phyloP scores from a whole-genome alignment of 2,888 invertebrate species.

The Opisthograptis luteolata region DNA sequence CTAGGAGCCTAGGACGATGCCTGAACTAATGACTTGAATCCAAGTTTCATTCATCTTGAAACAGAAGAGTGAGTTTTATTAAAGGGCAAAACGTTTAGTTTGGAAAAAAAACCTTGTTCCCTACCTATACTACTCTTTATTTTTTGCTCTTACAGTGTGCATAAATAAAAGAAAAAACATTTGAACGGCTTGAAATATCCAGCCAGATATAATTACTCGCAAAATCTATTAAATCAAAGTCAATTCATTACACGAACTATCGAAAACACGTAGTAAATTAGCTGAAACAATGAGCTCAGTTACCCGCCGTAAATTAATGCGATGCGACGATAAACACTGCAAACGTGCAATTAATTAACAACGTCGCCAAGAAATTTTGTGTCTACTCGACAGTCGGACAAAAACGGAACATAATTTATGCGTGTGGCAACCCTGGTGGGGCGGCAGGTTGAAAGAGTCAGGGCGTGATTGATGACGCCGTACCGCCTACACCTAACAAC shows the following conservation, averaged over 20 bases:
- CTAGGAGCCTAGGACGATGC: too few relatives aligned
- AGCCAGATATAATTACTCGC: neutral
- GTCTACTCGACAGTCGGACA: conserved; percentile 68
- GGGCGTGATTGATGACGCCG: conserved; percentile 79
- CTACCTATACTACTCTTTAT: too few relatives aligned
- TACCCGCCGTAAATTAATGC: conserved; percentile 27
- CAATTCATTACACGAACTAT: conserved; percentile 34
- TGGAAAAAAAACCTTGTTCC: too few relatives aligned
- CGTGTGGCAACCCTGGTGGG: conserved; percentile 54
- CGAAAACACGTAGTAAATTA: conserved; percentile 43
- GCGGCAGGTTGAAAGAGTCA: conserved; percentile 83
- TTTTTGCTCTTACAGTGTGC: too few relatives aligned
- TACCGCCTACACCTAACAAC: conserved; percentile 72
- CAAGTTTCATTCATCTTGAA: too few relatives aligned
- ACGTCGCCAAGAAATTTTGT: conserved; percentile 76
- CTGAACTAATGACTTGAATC: too few relatives aligned
- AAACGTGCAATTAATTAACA: conserved; percentile 73
- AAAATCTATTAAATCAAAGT: too few relatives aligned
- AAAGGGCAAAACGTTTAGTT: too few relatives aligned
- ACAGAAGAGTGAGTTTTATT: too few relatives aligned
- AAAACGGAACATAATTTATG: conserved; percentile 76
- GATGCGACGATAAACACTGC: conserved; percentile 39
- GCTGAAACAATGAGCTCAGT: conserved; percentile 25
- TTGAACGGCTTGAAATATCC: neutral
- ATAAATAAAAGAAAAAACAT: too few relatives aligned